A percentile compares a stretch with the other conserved stretches of the same genome.
These are phyloP conservation scores for Oxycera nigricornis DNA, from an alignment of 2,888 invertebrate genomes.

Conservation along the genomic window DNA sequence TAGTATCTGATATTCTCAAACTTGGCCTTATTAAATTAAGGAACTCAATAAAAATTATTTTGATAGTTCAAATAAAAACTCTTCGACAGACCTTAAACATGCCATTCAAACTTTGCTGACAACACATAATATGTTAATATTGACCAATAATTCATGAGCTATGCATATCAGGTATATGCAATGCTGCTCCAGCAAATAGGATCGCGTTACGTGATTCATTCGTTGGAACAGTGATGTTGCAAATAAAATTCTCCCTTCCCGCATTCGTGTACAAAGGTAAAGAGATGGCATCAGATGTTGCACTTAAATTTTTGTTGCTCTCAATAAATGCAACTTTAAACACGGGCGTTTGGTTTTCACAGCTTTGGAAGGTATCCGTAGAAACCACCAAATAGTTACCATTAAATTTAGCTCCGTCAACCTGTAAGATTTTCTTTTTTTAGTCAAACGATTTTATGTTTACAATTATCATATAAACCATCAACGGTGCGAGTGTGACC, in stretches of 20 bases:
- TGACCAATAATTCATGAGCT: not conserved
- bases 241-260: conserved; percentile 55
- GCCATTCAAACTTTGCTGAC: too few relatives aligned
- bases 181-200: conserved; percentile 57
- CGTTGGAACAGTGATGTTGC: conserved; percentile 54
- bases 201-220: conserved; percentile 53
- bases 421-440: conserved; percentile 47
- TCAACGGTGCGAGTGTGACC: conserved; percentile 55
- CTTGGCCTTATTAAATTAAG: too few relatives aligned
- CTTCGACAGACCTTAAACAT: too few relatives aligned
- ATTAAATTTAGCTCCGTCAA: conserved; percentile 54
- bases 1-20: too few relatives aligned
- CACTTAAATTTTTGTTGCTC: conserved; percentile 5
- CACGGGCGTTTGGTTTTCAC: conserved; percentile 50
- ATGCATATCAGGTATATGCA: conserved; percentile 53
- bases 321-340: conserved; percentile 52
- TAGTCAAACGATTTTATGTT: conserved; percentile 26
- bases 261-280: conserved; percentile 56
- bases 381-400: conserved; percentile 51
- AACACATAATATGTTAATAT: too few relatives aligned
- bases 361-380: conserved; percentile 42
- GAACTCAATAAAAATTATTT: too few relatives aligned
- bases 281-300: conserved; percentile 28
- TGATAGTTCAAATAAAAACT: too few relatives aligned
- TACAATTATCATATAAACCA: conserved; percentile 53